Evolutionary conservation across 1,140 invertebrate species (phyloP).

Genomic region (Camponotus floridanus): DNA sequence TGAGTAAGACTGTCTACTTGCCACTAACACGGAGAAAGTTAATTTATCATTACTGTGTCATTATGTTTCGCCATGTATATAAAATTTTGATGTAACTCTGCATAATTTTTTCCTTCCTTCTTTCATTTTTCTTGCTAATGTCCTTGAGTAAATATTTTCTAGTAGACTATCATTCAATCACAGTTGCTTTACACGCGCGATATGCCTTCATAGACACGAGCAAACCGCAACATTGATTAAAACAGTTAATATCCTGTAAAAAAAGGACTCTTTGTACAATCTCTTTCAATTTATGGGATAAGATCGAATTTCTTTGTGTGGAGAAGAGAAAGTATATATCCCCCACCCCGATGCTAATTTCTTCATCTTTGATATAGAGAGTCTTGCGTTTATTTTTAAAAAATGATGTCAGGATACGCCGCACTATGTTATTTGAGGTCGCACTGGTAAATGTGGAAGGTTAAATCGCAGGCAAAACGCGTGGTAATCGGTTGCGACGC

Average conservation of each 20-base stretch:
- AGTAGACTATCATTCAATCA: neutral
- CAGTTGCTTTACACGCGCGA: neutral
- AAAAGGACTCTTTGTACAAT: slow-evolving; percentile 39
- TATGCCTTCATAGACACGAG: neutral
- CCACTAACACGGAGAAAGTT: slow-evolving; percentile 55
- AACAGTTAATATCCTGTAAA: slow-evolving; percentile 41
- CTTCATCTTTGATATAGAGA: slow-evolving; percentile 42
- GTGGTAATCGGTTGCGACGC: slow-evolving; percentile 23
- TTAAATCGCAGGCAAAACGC: slow-evolving; percentile 39
- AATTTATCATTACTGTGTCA: slow-evolving; percentile 58
- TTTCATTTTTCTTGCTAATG: slow-evolving; percentile 1
- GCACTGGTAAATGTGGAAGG: slow-evolving; percentile 44
- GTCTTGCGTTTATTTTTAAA: slow-evolving; percentile 57
- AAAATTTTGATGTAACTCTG: slow-evolving; percentile 12
- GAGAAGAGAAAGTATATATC: slow-evolving; percentile 57
- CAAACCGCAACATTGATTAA: slow-evolving; percentile 34
- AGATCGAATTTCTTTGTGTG: slow-evolving; percentile 57
- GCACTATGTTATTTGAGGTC: slow-evolving; percentile 45
- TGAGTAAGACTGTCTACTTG: slow-evolving; percentile 38
- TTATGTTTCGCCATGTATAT: slow-evolving; percentile 41
- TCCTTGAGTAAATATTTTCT: neutral
- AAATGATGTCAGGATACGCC: slow-evolving; percentile 39
- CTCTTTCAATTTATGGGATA: slow-evolving; percentile 35
- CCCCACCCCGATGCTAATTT: slow-evolving; percentile 51
- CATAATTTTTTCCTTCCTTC: too few relatives aligned